These are phyloP conservation scores for Perizoma affinitatum DNA, from an alignment of 2,888 invertebrate species.

Conservation along the genomic window DNA sequence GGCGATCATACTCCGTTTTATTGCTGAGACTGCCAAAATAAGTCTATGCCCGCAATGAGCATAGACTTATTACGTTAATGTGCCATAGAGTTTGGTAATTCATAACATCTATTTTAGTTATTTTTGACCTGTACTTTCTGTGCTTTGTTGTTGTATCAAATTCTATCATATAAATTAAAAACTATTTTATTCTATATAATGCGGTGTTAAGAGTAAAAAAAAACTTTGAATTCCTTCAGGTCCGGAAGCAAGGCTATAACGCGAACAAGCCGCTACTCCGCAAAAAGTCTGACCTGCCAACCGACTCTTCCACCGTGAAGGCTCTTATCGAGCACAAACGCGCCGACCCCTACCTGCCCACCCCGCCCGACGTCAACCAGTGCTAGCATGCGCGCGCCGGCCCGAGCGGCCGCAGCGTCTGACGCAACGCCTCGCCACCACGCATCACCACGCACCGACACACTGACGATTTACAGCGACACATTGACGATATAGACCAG, in stretches of 20 bases:
- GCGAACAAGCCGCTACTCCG: constrained; percentile 94
- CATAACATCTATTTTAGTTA: too few relatives aligned
- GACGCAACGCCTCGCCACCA: neutral
- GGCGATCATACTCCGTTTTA: too few relatives aligned
- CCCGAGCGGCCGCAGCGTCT: neutral
- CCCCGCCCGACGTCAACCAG: constrained; percentile 89
- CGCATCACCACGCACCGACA: neutral
- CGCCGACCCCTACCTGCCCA: constrained; percentile 94
- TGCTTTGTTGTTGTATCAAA: too few relatives aligned
- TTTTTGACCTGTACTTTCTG: too few relatives aligned
- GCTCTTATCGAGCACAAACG: constrained; percentile 96
- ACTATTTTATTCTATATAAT: too few relatives aligned
- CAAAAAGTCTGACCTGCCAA: constrained; percentile 97
- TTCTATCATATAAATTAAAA: too few relatives aligned
- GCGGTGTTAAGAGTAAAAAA: too few relatives aligned
- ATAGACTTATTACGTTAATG: too few relatives aligned
- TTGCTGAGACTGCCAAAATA: too few relatives aligned
- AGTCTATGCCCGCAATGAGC: too few relatives aligned
- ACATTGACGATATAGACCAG: neutral
- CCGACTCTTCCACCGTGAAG: constrained; percentile 95
- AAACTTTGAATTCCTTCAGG: constrained; percentile 58
- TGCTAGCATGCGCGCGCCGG: constrained; percentile 31
- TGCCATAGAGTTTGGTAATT: too few relatives aligned
- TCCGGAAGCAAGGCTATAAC: constrained; percentile 86
- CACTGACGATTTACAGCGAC: neutral